phyloP scores from a whole-genome alignment of 1,140 invertebrate species.

The Hetaerina americana region DNA sequence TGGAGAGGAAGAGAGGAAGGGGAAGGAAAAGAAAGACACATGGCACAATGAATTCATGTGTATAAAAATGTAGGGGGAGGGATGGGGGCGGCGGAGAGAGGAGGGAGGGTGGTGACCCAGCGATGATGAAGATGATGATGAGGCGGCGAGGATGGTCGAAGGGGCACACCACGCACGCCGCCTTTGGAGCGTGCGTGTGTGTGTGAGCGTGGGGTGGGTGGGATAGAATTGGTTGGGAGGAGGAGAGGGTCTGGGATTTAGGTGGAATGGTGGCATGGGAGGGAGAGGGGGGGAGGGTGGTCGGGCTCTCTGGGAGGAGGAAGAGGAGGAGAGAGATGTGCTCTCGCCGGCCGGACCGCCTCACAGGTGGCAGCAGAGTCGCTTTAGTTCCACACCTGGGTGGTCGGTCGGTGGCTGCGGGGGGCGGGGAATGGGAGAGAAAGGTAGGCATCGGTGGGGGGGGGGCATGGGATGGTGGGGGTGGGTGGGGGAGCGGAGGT shows the following conservation, averaged over 20 bases:
- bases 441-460: background rate
- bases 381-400: background rate
- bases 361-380: background rate
- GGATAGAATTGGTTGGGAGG: too few species aligned
- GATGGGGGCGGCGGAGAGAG: conserved; percentile 13
- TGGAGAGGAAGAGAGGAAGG: conserved; percentile 15
- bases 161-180: too few species aligned
- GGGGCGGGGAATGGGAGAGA: background rate
- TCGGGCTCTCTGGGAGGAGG: conserved; percentile 7
- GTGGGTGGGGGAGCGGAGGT: too few species aligned
- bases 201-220: too few species aligned
- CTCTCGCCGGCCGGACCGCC: conserved; percentile 29
- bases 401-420: background rate
- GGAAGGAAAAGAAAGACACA: conserved; percentile 14
- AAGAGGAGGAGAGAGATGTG: conserved; percentile 10
- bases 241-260: too few species aligned
- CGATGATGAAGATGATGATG: conserved; percentile 11
- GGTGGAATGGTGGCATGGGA: too few species aligned
- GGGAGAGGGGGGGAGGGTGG: too few species aligned
- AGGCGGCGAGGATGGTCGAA: too few species aligned
- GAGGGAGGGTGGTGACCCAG: conserved; percentile 10
- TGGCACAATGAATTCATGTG: too few species aligned
- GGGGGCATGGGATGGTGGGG: too few species aligned
- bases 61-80: conserved; percentile 9
- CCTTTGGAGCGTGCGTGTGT: too few species aligned